Percentiles rank a stretch among this genome's conserved stretches.
Evolutionary conservation across 2,888 invertebrate genomes (phyloP).

Genomic region (Trichacis sp.): DNA sequence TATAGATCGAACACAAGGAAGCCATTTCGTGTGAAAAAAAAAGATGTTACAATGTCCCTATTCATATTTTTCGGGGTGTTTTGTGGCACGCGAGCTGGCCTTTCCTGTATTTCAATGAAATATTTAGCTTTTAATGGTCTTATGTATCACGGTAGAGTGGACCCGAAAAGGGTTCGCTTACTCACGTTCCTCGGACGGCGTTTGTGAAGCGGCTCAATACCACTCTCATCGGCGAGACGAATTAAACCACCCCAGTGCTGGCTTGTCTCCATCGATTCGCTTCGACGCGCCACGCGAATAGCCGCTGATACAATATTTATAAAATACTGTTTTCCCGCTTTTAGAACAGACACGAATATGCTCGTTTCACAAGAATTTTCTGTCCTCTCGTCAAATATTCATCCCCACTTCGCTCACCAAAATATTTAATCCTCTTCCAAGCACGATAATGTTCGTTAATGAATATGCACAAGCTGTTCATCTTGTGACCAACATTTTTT

Average conservation of each 20-base stretch:
- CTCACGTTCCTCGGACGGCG: conserved; percentile 43
- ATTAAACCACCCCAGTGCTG: conserved; percentile 50
- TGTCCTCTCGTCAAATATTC: background rate
- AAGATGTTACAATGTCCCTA: conserved; percentile 24
- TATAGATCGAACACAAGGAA: too few relatives aligned
- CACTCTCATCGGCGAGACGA: conserved; percentile 52
- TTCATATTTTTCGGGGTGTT: conserved; percentile 46
- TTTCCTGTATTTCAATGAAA: conserved; percentile 63
- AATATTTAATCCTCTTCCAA: too few relatives aligned
- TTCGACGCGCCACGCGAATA: conserved; percentile 22
- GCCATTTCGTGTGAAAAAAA: too few relatives aligned
- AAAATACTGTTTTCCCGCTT: conserved; percentile 14
- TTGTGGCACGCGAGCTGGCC: conserved; percentile 56
- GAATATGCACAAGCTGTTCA: too few relatives aligned
- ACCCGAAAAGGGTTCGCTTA: conserved; percentile 45
- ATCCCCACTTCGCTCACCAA: too few relatives aligned
- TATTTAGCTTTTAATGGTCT: conserved; percentile 60
- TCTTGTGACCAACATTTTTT: too few relatives aligned
- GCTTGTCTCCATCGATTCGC: conserved; percentile 33
- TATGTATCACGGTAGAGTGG: conserved; percentile 49
- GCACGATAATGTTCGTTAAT: too few relatives aligned
- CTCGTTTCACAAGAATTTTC: background rate
- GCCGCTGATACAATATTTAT: conserved; percentile 16
- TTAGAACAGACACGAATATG: background rate
- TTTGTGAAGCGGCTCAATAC: conserved; percentile 52